Evolutionary conservation across 1,140 invertebrate genomes (phyloP), one percentile per base, ranked within the genome.

Genomic region (Doryteuthis pealeii): DNA sequence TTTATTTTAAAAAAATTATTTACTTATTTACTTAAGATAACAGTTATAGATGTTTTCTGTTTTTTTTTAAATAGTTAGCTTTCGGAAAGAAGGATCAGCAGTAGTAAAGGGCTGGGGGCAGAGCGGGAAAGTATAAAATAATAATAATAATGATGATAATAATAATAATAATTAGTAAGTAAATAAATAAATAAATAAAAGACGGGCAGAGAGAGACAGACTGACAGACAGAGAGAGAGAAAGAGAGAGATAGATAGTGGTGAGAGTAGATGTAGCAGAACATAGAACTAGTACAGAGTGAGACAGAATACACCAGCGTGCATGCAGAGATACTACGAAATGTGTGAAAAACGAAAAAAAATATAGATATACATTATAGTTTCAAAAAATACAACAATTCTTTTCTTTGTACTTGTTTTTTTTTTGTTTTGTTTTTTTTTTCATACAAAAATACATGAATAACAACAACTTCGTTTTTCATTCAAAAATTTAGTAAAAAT

Each of bases 211-310:
- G 32, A 74, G 43, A 45, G 31, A 70, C 67, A 74, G 22, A 15
- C 40, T 71, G 43, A 74, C 10, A 65, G 33, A 71, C 26, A 75
- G 33, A 71, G 43, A 54, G n/a, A 75, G 35, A 75, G 22, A 71
- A n/a, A 71, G 10, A 58, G 22, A 32, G 22, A 71, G 69, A 75
- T 22, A 72, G 31, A 75, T 58, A 70, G 30, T 62, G 26, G 54
- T 62, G 54, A 62, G 26, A 62, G 26, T n/a, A 74, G 28, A 70
- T 31, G 69, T 30, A 31, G 66, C 68, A 74, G 22, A 69, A n/a
- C 31, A 74, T 15, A 67, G 66, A 28, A 43, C 26, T 30, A 69
- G 54, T 26, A 68, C 33, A 31, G 65, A 43, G 45, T 68, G n/a
- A 74, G 26, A 58, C 40, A 71, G 58, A 49, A 22, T 22, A 32